Evolutionary conservation across 1,140 invertebrate genomes (phyloP).

Genomic region (Diachasma alloeum): DNA sequence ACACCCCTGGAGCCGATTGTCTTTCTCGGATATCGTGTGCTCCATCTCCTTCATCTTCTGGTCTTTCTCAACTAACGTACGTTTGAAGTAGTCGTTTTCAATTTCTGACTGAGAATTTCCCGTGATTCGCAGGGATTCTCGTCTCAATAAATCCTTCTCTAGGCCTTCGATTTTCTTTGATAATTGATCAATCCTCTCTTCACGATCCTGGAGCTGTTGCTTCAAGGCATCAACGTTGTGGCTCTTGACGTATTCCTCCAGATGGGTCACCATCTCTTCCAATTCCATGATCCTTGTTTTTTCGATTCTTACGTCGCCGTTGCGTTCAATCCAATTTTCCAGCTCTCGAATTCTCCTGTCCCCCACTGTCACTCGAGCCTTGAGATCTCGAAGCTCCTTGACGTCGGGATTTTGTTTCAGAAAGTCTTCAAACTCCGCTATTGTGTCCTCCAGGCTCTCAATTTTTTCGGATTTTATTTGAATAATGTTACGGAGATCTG

Average conservation of each 20-base stretch:
- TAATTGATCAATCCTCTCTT: slow-evolving; percentile 54
- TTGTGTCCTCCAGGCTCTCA: slow-evolving; percentile 77
- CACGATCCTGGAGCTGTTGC: slow-evolving; percentile 52
- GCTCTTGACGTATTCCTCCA: slow-evolving; percentile 56
- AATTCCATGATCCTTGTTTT: slow-evolving; percentile 51
- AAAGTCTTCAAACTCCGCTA: slow-evolving; percentile 35
- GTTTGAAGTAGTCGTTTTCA: slow-evolving; percentile 16
- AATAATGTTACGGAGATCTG: slow-evolving; percentile 67
- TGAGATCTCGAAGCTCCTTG: slow-evolving; percentile 50
- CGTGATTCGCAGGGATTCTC: not conserved
- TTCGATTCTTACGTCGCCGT: slow-evolving; percentile 46
- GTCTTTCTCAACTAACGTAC: slow-evolving; percentile 39
- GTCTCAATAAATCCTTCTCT: slow-evolving; percentile 37
- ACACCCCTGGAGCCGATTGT: slow-evolving; percentile 48
- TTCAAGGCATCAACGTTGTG: slow-evolving; percentile 54
- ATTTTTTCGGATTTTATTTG: slow-evolving; percentile 72
- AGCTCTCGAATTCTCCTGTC: slow-evolving; percentile 46
- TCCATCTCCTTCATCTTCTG: slow-evolving; percentile 55
- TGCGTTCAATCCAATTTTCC: slow-evolving; percentile 52
- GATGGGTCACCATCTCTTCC: slow-evolving; percentile 54
- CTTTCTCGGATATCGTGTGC: slow-evolving; percentile 47
- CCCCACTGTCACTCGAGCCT: slow-evolving; percentile 40
- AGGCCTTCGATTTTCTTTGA: slow-evolving; percentile 35
- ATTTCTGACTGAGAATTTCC: not conserved
- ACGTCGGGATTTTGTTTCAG: slow-evolving; percentile 57